phyloP scores from a whole-genome alignment of 2,797 vertebrate species.

The Chaetophractus vellerosus region DNA sequence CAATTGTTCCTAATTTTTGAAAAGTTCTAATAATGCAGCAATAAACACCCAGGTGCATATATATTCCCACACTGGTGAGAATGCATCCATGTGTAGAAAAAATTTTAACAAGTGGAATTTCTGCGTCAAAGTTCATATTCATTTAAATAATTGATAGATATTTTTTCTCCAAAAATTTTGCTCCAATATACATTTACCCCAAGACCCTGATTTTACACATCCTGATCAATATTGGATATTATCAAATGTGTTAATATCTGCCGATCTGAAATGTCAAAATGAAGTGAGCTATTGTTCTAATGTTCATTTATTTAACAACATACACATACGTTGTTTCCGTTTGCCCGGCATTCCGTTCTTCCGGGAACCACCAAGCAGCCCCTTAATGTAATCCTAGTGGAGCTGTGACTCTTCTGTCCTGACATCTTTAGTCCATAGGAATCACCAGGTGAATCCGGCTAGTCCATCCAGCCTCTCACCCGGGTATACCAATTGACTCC shows the following conservation, averaged over 20 bases:
- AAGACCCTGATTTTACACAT: fast-evolving
- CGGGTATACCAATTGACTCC: fast-evolving
- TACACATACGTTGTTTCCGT: not conserved
- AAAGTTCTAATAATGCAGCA: not conserved
- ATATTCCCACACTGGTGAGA: not conserved
- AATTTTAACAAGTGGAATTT: not conserved
- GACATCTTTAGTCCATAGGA: not conserved
- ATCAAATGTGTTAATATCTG: fast-evolving
- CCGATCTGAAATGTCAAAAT: no score
- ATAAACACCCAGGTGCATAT: not conserved
- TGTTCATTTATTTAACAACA: no score
- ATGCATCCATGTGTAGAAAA: not conserved
- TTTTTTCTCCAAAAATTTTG: not conserved
- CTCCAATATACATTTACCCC: not conserved
- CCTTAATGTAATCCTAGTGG: fast-evolving
- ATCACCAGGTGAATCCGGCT: not conserved
- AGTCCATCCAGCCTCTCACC: not conserved
- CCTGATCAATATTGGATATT: not conserved
- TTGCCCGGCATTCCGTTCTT: not conserved
- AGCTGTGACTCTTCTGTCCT: no score
- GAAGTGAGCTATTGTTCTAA: not conserved
- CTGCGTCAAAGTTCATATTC: not conserved
- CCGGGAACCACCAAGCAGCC: not conserved
- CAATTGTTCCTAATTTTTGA: not conserved
- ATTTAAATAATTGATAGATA: not conserved